Conservation (phyloP, 1,140 invertebrate genomes). For the Cotesia vestalis region DNA sequence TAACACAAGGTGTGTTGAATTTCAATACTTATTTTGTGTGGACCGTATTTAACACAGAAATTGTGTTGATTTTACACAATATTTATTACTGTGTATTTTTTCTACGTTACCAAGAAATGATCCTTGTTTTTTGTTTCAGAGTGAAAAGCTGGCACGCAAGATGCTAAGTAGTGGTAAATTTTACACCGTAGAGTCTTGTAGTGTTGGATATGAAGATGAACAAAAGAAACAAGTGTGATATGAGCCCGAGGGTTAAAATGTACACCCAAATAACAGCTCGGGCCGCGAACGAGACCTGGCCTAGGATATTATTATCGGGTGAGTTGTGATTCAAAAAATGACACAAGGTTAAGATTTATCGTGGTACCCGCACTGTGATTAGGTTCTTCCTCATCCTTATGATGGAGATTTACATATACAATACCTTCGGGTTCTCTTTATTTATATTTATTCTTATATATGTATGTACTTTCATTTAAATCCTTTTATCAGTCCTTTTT, state of each 20-base stretch:
- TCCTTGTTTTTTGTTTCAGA: no score
- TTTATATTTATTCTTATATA: conserved; percentile 7
- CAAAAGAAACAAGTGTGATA: conserved; percentile 32
- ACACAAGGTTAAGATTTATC: conserved; percentile 56
- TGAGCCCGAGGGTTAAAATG: conserved; percentile 39
- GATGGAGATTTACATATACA: conserved; percentile 41
- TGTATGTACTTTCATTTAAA: neutral
- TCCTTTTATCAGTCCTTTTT: neutral
- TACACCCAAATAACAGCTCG: conserved; percentile 60
- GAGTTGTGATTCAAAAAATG: conserved; percentile 60
- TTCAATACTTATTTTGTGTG: no score
- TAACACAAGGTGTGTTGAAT: no score
- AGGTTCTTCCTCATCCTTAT: conserved; percentile 47
- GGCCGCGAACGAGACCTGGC: conserved; percentile 19
- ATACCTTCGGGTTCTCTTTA: no score
- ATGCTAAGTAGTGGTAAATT: no score
- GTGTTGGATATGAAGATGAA: neutral
- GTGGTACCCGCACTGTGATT: conserved; percentile 53
- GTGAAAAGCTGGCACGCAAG: neutral
- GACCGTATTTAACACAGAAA: no score
- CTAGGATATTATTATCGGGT: conserved; percentile 58
- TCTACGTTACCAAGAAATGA: no score
- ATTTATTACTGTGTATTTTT: no score
- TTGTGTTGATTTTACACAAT: no score
- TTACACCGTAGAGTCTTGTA: no score